Conservation (phyloP, 2,888 invertebrate species). For the Pammene fasciana region DNA sequence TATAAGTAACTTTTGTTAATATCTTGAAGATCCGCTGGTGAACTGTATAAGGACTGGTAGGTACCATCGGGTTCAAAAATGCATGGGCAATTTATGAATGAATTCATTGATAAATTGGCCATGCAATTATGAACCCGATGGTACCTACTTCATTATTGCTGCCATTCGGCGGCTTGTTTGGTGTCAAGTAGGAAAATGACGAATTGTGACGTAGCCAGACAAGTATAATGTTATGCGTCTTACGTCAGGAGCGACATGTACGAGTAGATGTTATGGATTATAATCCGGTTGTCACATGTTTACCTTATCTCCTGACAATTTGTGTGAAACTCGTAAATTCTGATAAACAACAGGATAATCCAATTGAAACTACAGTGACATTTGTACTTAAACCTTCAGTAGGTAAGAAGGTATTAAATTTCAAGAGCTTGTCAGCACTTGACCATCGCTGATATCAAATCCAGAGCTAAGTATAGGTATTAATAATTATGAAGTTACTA, state of each 20-base stretch:
- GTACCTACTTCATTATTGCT: neutral
- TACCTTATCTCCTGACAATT: conserved; percentile 12
- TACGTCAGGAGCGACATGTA: conserved; percentile 1
- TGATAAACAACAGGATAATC: conserved; percentile 28
- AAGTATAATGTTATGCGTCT: neutral
- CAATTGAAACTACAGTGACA: conserved; percentile 10
- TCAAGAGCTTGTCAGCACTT: conserved; percentile 25
- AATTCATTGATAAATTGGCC: too few relatives aligned
- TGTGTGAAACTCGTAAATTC: conserved; percentile 17
- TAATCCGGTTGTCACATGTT: conserved; percentile 20
- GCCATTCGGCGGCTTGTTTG: neutral
- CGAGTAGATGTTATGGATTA: conserved; percentile 1
- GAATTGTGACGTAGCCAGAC: too few relatives aligned
- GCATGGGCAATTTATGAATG: too few relatives aligned
- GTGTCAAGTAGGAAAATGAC: conserved; percentile 13
- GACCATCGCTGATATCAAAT: conserved; percentile 10
- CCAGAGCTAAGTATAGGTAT: neutral
- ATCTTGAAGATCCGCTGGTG: too few relatives aligned
- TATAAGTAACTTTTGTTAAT: too few relatives aligned
- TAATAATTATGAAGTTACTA: too few relatives aligned
- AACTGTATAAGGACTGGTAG: neutral
- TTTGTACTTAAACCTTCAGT: conserved; percentile 42
- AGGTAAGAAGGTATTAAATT: conserved; percentile 33
- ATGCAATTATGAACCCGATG: too few relatives aligned
- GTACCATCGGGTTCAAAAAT: too few relatives aligned